phyloP scores from a whole-genome alignment of 2,797 vertebrate species.

The Rhinatrema bivittatum region DNA sequence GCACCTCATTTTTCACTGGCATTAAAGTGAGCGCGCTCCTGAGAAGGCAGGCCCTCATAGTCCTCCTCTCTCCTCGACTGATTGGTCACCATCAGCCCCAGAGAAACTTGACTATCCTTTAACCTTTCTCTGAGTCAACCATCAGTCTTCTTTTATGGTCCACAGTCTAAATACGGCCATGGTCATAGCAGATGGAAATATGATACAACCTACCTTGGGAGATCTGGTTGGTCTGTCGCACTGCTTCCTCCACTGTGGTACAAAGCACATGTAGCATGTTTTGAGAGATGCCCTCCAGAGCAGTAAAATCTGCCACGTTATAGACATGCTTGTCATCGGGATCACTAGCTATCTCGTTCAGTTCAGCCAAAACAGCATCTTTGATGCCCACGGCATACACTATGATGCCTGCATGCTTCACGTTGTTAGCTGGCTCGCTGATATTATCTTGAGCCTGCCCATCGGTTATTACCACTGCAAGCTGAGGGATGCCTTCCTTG shows the following conservation, averaged over 20 bases:
- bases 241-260: constrained; percentile 52
- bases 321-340: constrained; percentile 54
- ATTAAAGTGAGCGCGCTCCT: too few species aligned
- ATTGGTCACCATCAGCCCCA: too few species aligned
- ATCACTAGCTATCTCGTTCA: constrained; percentile 54
- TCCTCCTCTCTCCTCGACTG: too few species aligned
- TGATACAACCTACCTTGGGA: constrained; percentile 46
- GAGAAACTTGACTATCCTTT: too few species aligned
- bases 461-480: constrained; percentile 62
- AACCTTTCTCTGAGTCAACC: too few species aligned
- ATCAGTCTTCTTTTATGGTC: too few species aligned
- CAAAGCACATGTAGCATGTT: constrained; percentile 61
- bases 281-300: constrained; percentile 55
- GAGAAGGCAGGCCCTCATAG: too few species aligned
- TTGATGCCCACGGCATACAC: constrained; percentile 64
- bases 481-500: constrained; percentile 47
- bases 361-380: constrained; percentile 50
- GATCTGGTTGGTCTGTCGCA: constrained; percentile 35
- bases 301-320: constrained; percentile 52
- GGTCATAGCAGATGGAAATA: background rate
- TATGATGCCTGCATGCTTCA: constrained; percentile 50
- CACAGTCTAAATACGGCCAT: too few species aligned
- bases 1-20: too few species aligned
- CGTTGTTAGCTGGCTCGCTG: constrained; percentile 18
- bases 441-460: constrained; percentile 58